These are phyloP conservation scores for Lasioglossum villosulum DNA, from an alignment of 2,888 invertebrate species.

Conservation along the genomic window DNA sequence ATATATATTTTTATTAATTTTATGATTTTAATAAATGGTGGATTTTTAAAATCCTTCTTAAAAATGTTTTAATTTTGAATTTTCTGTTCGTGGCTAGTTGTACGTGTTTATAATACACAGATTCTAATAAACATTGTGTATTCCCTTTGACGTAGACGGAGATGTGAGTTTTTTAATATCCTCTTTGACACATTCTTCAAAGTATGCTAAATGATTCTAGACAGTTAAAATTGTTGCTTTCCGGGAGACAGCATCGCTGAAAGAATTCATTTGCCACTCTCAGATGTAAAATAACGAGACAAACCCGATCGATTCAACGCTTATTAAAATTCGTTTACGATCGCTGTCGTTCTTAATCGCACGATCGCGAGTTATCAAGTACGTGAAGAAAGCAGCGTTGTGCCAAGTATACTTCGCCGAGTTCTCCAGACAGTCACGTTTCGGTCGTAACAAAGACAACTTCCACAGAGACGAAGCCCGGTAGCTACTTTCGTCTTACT, in stretches of 20 bases:
- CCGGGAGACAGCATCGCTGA: neutral
- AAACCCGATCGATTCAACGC: neutral
- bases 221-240: neutral
- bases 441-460: conserved; percentile 26
- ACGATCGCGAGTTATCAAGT: neutral
- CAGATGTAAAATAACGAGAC: neutral
- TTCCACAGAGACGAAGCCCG: neutral
- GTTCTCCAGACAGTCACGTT: conserved; percentile 31
- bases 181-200: neutral
- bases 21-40: too few species aligned
- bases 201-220: neutral
- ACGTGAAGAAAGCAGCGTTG: neutral
- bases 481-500: neutral
- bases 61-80: too few species aligned
- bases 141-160: too few species aligned
- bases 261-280: neutral
- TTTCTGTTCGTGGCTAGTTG: too few species aligned
- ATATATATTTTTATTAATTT: too few species aligned
- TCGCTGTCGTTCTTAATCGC: neutral
- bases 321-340: neutral
- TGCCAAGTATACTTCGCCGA: conserved; percentile 1
- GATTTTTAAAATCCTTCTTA: too few species aligned
- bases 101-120: too few species aligned
- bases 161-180: neutral
- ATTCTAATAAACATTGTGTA: too few species aligned